Evolutionary conservation across 2,113 vertebrate genomes (phyloP).

Genomic region (Formicarius rufipectus): DNA sequence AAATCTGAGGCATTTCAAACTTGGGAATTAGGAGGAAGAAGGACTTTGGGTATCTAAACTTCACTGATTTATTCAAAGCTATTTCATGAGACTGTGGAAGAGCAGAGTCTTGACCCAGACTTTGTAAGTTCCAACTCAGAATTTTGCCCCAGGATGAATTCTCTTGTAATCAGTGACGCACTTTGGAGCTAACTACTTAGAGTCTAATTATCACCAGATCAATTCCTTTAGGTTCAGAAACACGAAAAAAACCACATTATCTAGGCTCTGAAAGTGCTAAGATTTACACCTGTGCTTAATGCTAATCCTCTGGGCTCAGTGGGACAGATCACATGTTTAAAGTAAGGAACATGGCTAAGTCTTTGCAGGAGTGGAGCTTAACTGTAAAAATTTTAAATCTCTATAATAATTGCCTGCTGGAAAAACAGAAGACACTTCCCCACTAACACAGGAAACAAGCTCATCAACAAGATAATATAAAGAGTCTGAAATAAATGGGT

Average conservation of each 20-base stretch:
- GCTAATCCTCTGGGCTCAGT: background rate
- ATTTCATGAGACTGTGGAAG: background rate
- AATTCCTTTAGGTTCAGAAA: background rate
- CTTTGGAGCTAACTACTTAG: background rate
- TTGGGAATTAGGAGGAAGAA: background rate
- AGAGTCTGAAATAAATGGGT: background rate
- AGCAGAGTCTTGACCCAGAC: background rate
- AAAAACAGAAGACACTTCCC: background rate
- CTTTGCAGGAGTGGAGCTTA: background rate
- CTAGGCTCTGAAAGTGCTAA: background rate
- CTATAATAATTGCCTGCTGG: background rate
- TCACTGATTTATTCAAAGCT: background rate
- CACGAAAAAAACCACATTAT: background rate
- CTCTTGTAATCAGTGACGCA: background rate
- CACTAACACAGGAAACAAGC: background rate
- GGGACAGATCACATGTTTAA: background rate
- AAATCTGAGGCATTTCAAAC: background rate
- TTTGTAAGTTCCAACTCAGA: background rate
- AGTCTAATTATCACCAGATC: background rate
- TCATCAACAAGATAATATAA: background rate
- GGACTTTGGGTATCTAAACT: background rate
- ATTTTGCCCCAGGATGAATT: background rate
- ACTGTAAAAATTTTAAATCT: background rate
- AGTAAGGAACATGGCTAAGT: background rate
- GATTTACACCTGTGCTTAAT: background rate